Conservation (phyloP, 2,888 invertebrate genomes). For the Orthosia gothica region DNA sequence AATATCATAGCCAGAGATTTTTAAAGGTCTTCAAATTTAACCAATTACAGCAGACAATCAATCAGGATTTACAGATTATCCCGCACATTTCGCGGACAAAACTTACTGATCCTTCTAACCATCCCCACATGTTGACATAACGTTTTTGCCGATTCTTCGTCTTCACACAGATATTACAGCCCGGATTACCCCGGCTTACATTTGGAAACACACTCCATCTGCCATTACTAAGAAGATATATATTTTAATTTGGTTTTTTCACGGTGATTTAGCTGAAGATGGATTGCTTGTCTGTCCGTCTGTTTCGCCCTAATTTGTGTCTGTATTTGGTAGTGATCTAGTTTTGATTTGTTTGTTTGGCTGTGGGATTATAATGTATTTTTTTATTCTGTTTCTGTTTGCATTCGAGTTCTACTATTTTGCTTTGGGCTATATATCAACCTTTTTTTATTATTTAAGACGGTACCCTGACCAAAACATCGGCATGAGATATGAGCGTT, state of each 20-base stretch:
- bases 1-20: no score
- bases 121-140: background rate
- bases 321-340: constrained; percentile 36
- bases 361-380: background rate
- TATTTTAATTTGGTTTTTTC: constrained; percentile 64
- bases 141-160: constrained; percentile 60
- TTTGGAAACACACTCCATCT: constrained; percentile 41
- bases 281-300: constrained; percentile 35
- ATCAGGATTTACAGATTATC: no score
- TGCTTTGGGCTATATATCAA: background rate
- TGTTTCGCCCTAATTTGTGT: constrained; percentile 38
- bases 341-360: constrained; percentile 52
- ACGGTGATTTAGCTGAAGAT: constrained; percentile 59
- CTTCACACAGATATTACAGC: constrained; percentile 48
- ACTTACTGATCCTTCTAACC: constrained; percentile 22
- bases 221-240: constrained; percentile 58
- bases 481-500: no score
- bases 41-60: no score
- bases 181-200: constrained; percentile 63
- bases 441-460: no score
- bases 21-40: no score
- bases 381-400: background rate
- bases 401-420: background rate
- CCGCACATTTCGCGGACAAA: background rate
- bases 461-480: no score